Evolutionary conservation across 1,140 invertebrate genomes (phyloP), one percentile per base, ranked within the genome.

Genomic region (Ips nitidus): DNA sequence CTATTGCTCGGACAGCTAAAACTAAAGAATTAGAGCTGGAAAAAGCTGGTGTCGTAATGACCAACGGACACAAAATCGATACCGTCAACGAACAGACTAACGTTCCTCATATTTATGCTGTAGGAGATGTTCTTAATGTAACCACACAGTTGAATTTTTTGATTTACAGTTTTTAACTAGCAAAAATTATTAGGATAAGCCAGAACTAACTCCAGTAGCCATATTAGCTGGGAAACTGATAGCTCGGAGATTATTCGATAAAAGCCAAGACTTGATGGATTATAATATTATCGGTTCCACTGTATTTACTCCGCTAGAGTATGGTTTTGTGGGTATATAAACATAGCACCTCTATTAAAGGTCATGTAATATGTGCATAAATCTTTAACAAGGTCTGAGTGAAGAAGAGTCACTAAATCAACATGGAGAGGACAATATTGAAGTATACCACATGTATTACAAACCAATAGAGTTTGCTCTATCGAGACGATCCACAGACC

Each of bases 171-270:
- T 53, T 36, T 53, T 53, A 8, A 53, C 22, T 53, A 53, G 5
- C 6, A 39, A 39, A 6, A 39, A 5, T 37, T 22, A 80, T 3
- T 68, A 89, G 85, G 89, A 86, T 72, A 88, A 86, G 78, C 94
- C 94, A 0, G 96, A 99, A 84, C 83, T 99, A n/a, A 98, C 97
- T 2, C 96, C 97, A 2, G 95, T 98, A 1, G 97, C 97, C n/a
- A 95, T 99, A 76, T 90, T 97, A 78, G 94, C 97, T 45, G 97
- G 97, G 38, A 87, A 90, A 71, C 82, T 97, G 63, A 82, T 99
- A 37, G 92, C 95, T 1, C 83, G 86, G 74, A 85, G 93, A 52
- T 77, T 95, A 5, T 93, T 88, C 77, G 87, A 78, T 1, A 83
- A 83, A 62, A 81, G 81, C 1, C 79, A 72, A 0, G 82, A 87